These are phyloP conservation scores for Palythoa grandis DNA, from an alignment of 92 coral and sea anemone species.

Conservation along the genomic window DNA sequence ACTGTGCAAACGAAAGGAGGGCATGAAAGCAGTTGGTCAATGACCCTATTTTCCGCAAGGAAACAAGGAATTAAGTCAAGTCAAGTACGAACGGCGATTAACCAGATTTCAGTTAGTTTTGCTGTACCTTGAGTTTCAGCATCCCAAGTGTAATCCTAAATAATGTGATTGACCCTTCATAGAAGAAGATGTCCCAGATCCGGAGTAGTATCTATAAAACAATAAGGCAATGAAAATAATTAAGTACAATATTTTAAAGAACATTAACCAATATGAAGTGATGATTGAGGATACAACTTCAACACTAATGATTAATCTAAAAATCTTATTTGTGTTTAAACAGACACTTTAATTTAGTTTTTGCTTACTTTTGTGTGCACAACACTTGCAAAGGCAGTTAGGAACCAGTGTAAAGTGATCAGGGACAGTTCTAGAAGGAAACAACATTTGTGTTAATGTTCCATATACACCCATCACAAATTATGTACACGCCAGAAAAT, in stretches of 20 bases:
- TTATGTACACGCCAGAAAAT: too few relatives aligned
- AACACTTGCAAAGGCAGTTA: conserved; percentile 98
- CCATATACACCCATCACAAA: not conserved
- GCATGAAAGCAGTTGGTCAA: too few relatives aligned
- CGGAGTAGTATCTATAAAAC: conserved; percentile 77
- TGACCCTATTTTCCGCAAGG: too few relatives aligned
- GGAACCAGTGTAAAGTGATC: conserved; percentile 95
- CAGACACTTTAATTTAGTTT: too few relatives aligned
- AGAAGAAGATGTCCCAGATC: conserved; percentile 96
- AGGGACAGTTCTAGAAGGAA: conserved; percentile 76
- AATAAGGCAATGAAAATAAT: not conserved
- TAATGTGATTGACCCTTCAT: conserved; percentile 93
- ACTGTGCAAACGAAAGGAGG: too few relatives aligned
- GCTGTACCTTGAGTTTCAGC: conserved; percentile 88
- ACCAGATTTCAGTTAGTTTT: not conserved
- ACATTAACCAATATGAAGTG: too few relatives aligned
- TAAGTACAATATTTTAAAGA: not conserved
- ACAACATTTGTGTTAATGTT: not conserved
- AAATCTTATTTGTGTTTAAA: not conserved
- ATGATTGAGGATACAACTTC: too few relatives aligned
- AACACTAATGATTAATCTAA: too few relatives aligned
- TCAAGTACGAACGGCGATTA: not conserved
- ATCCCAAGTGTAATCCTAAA: conserved; percentile 94
- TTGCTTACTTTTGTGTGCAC: conserved; percentile 88
- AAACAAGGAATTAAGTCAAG: too few relatives aligned